Evolutionary conservation across 2,113 vertebrate species (phyloP).

Genomic region (Illadopsis cleaveri): DNA sequence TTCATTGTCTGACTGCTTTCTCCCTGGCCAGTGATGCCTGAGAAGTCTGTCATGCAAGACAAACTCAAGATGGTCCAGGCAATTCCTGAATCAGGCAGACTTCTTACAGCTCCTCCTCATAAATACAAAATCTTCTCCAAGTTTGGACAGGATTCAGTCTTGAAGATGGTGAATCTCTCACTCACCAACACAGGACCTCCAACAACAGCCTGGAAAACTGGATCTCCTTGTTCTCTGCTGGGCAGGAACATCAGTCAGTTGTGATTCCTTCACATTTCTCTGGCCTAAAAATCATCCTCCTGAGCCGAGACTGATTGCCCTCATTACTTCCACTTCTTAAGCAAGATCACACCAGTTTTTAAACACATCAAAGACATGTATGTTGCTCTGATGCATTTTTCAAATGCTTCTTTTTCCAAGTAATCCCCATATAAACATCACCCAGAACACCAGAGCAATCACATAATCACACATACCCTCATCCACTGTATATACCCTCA

Average conservation of each 20-base stretch:
- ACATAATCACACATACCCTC: background rate
- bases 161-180: background rate
- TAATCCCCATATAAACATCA: background rate
- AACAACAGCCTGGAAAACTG: background rate
- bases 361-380: background rate
- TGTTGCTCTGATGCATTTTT: background rate
- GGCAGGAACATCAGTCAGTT: background rate
- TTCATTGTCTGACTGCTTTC: constrained; percentile 22
- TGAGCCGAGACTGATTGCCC: background rate
- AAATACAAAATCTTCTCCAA: background rate
- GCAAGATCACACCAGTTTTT: background rate
- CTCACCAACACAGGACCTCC: background rate
- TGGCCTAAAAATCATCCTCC: background rate
- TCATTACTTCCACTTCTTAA: background rate
- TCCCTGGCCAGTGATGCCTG: constrained; percentile 50
- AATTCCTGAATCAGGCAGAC: constrained; percentile 18
- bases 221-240: background rate
- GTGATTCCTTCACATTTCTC: background rate
- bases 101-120: background rate
- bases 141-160: background rate
- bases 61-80: constrained; percentile 35
- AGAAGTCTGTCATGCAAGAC: constrained; percentile 45
- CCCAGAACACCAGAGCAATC: background rate
- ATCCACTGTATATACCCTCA: background rate
- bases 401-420: background rate